Base-by-base conservation (phyloP, 2,113 vertebrate species). In the Pogonocichla stellata region DNA sequence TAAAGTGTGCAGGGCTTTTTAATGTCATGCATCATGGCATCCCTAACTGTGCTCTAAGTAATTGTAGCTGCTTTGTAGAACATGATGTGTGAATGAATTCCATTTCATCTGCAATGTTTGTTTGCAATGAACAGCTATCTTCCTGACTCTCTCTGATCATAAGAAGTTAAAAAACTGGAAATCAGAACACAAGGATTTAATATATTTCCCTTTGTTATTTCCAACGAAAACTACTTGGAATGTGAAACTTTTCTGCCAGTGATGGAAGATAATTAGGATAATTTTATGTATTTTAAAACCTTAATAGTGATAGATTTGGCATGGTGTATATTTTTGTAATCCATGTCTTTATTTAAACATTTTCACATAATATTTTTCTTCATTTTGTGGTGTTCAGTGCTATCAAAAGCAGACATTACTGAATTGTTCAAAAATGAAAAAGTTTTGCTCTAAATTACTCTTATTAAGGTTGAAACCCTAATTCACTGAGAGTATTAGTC, bases 61-160 rank as follows among this genome's bases (percentile, higher is more conserved):
- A 89, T 48, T 24, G 45, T 87, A 95, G 79, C 83, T 93, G 92
- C 86, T 86, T 75, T 45, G 75, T 94, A 54, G 25, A 58, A 72
- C 29, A 60, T 87, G 77, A 36, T 26, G 14, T 87, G 47, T 90
- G 81, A 92, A 80, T 94, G 34, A 91, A 75, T 88, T 93, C 80
- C 5, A 72, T 94, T 97, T 97, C 96, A 97, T 60, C 97, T 98
- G 98, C 97, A 98, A 94, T 92, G 94, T 91, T 96, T 92, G 51
- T 93, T 97, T 94, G 60, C 65, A 97, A 98, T 98, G 98, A 98
- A 97, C 98, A 98, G 98, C 97, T 93, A n/a, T 3, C 22, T 82
- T 85, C 72, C 45, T 87, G 82, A 6, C 65, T 77, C 42, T 73
- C 70, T 88, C 72, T 83, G 47, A 36, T 58, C 31, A 16, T 38